These are phyloP conservation scores for Aphis gossypii DNA, from an alignment of 1,140 invertebrate species.

Conservation along the genomic window DNA sequence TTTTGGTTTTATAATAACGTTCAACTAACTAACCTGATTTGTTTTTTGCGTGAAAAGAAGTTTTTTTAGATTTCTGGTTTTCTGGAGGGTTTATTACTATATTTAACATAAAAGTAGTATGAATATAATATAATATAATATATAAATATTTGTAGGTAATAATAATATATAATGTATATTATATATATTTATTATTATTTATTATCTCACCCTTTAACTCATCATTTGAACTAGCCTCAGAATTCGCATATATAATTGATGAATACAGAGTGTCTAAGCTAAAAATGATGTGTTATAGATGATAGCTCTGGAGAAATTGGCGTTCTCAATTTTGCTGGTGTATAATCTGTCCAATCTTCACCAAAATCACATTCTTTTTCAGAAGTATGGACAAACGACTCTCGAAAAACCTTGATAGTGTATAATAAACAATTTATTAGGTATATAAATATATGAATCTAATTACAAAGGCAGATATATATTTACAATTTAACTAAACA, in stretches of 20 bases:
- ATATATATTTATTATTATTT: not conserved
- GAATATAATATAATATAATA: not conserved
- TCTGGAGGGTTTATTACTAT: not conserved
- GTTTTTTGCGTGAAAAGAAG: not conserved
- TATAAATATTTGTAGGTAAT: no score
- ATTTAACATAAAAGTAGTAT: not conserved
- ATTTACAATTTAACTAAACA: not conserved
- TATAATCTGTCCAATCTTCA: conserved; percentile 18
- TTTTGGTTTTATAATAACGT: no score
- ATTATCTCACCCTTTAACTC: not conserved
- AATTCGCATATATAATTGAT: not conserved
- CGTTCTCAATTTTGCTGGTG: not conserved
- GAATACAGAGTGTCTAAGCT: no score
- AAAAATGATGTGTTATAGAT: not conserved
- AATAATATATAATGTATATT: not conserved
- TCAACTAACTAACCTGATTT: not conserved
- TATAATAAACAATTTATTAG: not conserved
- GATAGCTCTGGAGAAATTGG: not conserved
- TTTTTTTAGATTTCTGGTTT: not conserved
- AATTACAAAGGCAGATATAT: not conserved
- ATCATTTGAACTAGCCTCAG: not conserved
- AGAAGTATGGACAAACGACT: no score
- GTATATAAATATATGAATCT: not conserved
- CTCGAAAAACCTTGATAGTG: not conserved
- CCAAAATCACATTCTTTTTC: not conserved